Evolutionary conservation across 2,797 vertebrate species (phyloP), one percentile per base, ranked within the genome.

Genomic region (Chelonia mydas): DNA sequence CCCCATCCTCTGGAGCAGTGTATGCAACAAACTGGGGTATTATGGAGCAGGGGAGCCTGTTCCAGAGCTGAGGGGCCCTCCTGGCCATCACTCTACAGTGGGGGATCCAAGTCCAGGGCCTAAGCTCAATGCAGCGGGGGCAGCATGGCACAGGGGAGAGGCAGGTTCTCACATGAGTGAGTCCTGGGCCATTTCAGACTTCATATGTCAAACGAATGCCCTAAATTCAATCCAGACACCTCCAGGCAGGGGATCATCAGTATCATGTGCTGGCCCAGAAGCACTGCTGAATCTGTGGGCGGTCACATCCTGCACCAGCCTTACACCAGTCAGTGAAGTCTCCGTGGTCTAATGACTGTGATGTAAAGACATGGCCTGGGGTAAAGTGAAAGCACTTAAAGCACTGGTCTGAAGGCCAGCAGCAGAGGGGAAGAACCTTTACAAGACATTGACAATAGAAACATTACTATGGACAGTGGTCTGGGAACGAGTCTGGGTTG

Each of bases 361-460:
- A 3, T 41, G 8, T 31, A 72, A 3, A 81, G 53, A 57, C 50
- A 21, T 37, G 19, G 17, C n/a, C 23, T 77, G 86, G 83, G 53
- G 65, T 88, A 83, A 23, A 27, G 41, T 57, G 91, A 91, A 88
- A 88, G 25, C 3, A 57, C 47, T 79, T 57, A 87, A 28, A 28
- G 57, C 28, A 59, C 2, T 27, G 54, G 11, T 83, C 27, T 87
- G 81, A 95, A 95, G 65, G 65, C 65, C 65, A n/a, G 16, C 6
- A 13, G 13, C 59, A 37, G 65, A 37, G 19, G n/a, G 61, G n/a
- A 68, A 37, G 65, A 68, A 37, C 17, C 8, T 68, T 68, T 37
- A 21, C n/a, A 37, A 68, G 65, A 37, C 17, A 21, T 8, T 2
- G n/a, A 65, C n/a, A 19, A 68, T 21, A 37, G n/a, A 68, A 68